A percentile compares a stretch with the other conserved stretches of the same genome.
phyloP scores from a whole-genome alignment of 2,888 invertebrate species.

The Rhamnusium bicolor region DNA sequence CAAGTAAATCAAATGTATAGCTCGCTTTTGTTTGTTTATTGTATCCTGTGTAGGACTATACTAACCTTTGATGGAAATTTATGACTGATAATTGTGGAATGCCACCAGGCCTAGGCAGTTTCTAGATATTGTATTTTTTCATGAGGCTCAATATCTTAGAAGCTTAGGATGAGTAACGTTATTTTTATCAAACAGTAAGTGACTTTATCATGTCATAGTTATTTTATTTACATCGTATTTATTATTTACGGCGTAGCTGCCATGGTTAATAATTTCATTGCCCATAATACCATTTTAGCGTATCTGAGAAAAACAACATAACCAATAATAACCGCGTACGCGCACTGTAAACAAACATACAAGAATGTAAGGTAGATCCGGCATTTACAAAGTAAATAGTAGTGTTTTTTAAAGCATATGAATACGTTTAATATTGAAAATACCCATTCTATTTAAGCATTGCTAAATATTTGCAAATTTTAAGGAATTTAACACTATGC shows the following conservation, averaged over 20 bases:
- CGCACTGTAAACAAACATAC: conserved; percentile 12
- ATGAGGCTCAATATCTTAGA: no score
- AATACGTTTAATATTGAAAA: background rate
- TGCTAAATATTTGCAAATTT: background rate
- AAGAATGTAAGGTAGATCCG: conserved; percentile 9
- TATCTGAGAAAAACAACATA: conserved; percentile 11
- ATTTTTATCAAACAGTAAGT: background rate
- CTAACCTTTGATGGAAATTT: background rate
- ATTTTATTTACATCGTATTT: background rate
- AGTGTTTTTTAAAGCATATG: background rate
- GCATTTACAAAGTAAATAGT: conserved; percentile 11
- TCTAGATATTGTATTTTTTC: background rate
- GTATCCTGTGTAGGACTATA: no score
- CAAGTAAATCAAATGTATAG: no score
- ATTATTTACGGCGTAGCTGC: conserved; percentile 5
- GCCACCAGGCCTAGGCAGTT: no score
- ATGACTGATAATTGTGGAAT: background rate
- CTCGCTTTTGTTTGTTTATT: no score
- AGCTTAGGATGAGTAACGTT: background rate
- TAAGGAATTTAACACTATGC: conserved; percentile 11
- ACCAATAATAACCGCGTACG: conserved; percentile 3
- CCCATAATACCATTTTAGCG: conserved; percentile 14
- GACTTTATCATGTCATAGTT: background rate
- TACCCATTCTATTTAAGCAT: background rate
- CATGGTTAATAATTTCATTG: conserved; percentile 8